These are phyloP conservation scores for Mustela nigripes DNA, from an alignment of 2,113 vertebrate species.

Conservation along the genomic window DNA sequence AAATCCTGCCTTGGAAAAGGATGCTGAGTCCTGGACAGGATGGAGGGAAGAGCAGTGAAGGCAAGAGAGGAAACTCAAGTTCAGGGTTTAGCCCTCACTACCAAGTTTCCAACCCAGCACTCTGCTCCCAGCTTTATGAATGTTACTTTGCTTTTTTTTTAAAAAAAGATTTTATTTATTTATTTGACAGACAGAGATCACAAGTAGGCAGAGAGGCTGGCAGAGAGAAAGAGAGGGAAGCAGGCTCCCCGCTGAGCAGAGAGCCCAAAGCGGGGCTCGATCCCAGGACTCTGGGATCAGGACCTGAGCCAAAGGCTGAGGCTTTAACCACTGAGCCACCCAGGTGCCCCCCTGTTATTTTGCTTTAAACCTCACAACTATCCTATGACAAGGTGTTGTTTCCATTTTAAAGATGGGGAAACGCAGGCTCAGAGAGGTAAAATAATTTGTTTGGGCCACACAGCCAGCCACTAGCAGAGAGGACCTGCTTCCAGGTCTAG, in stretches of 20 bases:
- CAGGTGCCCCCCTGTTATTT: too few species aligned
- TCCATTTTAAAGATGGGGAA: not conserved
- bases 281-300: too few species aligned
- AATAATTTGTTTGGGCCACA: not conserved
- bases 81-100: not conserved
- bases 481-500: not conserved
- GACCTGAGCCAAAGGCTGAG: too few species aligned
- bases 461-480: not conserved
- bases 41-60: not conserved
- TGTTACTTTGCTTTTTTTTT: not conserved
- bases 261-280: too few species aligned
- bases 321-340: too few species aligned
- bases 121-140: too few species aligned
- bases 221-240: too few species aligned
- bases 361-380: not conserved
- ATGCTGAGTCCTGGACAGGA: not conserved
- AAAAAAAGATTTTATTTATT: too few species aligned
- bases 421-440: not conserved
- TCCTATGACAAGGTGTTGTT: not conserved
- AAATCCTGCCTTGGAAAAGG: not conserved
- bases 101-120: not conserved
- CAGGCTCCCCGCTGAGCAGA: too few species aligned
- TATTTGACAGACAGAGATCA: too few species aligned
- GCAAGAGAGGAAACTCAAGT: fast-evolving
- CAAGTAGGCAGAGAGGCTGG: too few species aligned